Percentiles rank a stretch among this genome's conserved stretches.
phyloP scores from a whole-genome alignment of 2,797 vertebrate species.

The Enteromius mattozi region DNA sequence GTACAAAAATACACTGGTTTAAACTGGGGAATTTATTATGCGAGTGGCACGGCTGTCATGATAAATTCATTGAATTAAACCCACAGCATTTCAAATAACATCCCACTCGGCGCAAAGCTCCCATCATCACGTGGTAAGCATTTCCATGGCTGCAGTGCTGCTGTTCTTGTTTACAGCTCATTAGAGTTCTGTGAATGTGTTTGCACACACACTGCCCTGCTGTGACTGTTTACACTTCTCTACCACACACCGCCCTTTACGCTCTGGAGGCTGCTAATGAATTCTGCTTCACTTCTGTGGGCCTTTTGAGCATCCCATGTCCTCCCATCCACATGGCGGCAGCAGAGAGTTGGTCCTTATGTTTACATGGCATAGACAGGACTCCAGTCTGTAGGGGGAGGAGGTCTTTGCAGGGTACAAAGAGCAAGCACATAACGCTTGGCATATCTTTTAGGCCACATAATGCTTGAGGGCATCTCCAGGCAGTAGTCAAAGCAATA shows the following conservation, averaged over 20 bases:
- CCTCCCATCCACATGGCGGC: slow-evolving; percentile 34
- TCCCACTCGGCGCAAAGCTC: not conserved
- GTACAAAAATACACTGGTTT: slow-evolving; percentile 21
- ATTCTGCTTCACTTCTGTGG: not conserved
- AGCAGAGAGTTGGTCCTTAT: slow-evolving; percentile 5
- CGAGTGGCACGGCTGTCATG: not conserved
- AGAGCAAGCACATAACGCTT: slow-evolving; percentile 31
- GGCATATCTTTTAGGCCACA: slow-evolving; percentile 51
- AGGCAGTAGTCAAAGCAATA: slow-evolving; percentile 68
- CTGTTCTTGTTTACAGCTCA: slow-evolving; percentile 47
- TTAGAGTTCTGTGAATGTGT: slow-evolving; percentile 43
- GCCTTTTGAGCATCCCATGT: not conserved
- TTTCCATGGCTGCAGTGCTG: slow-evolving; percentile 39
- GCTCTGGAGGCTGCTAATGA: slow-evolving; percentile 29
- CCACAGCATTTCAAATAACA: slow-evolving; percentile 18
- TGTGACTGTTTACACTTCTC: slow-evolving; percentile 53
- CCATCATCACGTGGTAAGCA: slow-evolving; percentile 11
- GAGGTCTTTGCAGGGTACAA: slow-evolving; percentile 16
- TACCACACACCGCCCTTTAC: slow-evolving; percentile 28
- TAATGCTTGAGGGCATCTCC: slow-evolving; percentile 54
- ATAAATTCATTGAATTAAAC: slow-evolving; percentile 23
- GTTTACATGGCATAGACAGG: slow-evolving; percentile 35
- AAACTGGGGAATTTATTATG: not conserved
- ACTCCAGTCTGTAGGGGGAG: slow-evolving; percentile 1
- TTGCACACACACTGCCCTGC: slow-evolving; percentile 35